These are phyloP conservation scores for Todus mexicanus DNA, from an alignment of 2,797 vertebrate species.

Conservation along the genomic window DNA sequence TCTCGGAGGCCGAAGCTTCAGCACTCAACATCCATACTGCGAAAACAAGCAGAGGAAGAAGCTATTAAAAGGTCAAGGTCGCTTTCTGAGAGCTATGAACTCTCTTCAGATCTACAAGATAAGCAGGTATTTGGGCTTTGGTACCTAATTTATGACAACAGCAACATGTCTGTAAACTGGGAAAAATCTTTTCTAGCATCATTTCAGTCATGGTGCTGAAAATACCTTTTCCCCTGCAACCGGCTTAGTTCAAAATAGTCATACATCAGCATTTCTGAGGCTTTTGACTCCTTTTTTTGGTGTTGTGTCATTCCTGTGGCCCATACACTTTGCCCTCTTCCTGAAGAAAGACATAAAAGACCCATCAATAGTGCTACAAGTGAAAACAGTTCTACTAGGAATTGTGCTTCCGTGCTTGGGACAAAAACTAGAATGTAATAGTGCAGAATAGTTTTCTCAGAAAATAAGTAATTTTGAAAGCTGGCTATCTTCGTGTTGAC, in stretches of 20 bases:
- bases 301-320: background rate
- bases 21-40: conserved; percentile 92
- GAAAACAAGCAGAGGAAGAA: conserved; percentile 97
- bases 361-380: background rate
- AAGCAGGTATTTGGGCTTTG: conserved; percentile 84
- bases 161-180: background rate
- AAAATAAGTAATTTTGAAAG: background rate
- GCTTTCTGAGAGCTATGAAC: conserved; percentile 98
- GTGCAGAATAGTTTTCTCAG: background rate
- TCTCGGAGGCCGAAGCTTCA: conserved; percentile 88
- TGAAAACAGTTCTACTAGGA: background rate
- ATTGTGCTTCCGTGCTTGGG: background rate
- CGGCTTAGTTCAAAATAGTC: background rate
- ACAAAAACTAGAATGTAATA: background rate
- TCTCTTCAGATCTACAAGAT: conserved; percentile 97
- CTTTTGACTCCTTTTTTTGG: background rate
- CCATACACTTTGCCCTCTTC: background rate
- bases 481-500: background rate
- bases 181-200: background rate
- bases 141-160: background rate
- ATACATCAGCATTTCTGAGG: background rate
- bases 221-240: background rate
- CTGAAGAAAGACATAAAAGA: background rate
- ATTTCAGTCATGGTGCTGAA: background rate
- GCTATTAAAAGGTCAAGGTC: conserved; percentile 96